phyloP scores from a whole-genome alignment of 2,797 vertebrate genomes.

The Sebastes miniatus region DNA sequence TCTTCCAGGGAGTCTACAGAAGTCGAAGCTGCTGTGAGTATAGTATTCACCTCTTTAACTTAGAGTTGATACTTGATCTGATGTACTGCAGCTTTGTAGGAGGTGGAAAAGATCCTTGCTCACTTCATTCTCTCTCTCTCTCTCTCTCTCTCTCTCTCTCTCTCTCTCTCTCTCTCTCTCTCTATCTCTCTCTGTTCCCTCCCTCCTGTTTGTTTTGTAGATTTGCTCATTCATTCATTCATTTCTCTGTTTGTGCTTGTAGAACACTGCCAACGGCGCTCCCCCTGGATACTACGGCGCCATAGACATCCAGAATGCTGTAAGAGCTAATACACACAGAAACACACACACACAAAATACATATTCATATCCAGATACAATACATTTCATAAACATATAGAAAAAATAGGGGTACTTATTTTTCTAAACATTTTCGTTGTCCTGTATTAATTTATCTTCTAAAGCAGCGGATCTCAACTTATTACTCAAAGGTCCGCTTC shows the following conservation, averaged over 20 bases:
- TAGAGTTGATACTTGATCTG: neutral
- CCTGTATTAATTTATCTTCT: too few relatives aligned
- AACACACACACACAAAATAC: neutral
- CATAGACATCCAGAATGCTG: slow-evolving; percentile 80
- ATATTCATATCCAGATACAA: neutral
- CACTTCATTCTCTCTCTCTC: neutral
- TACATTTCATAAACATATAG: neutral
- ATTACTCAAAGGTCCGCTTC: too few relatives aligned
- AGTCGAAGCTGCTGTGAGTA: slow-evolving; percentile 94
- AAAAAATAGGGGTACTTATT: neutral
- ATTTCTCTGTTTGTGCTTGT: slow-evolving; percentile 44
- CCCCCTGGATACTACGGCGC: slow-evolving; percentile 71
- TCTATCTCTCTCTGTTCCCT: neutral
- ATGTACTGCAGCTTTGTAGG: neutral
- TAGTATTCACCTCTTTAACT: neutral
- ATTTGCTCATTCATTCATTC: slow-evolving; percentile 44
- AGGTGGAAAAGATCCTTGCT: slow-evolving; percentile 21
- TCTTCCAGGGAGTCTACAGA: slow-evolving; percentile 92
- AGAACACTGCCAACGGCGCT: slow-evolving; percentile 79
- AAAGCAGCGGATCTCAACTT: too few relatives aligned
- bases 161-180: neutral
- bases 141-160: neutral
- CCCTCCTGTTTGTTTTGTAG: slow-evolving; percentile 36
- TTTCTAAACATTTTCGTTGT: neutral
- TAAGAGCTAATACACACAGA: slow-evolving; percentile 50